phyloP scores from a whole-genome alignment of 2,888 invertebrate species.

The Drosophila rubida region DNA sequence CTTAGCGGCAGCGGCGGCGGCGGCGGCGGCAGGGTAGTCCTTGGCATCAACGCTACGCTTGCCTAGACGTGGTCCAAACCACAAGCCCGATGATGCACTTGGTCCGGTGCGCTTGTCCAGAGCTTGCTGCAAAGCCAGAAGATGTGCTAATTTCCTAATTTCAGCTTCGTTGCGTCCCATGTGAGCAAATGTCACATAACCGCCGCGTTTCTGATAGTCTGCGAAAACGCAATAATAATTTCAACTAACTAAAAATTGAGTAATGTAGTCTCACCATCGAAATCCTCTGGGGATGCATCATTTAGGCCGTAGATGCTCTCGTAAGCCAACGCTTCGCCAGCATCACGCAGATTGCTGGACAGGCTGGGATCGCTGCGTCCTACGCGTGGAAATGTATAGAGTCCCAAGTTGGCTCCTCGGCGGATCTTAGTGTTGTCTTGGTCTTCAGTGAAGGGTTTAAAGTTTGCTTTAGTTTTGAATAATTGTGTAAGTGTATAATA shows the following conservation, averaged over 20 bases:
- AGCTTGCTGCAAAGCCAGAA: constrained; percentile 82
- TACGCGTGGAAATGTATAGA: constrained; percentile 88
- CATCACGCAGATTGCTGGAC: constrained; percentile 67
- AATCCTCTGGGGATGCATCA: constrained; percentile 85
- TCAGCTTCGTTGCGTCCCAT: constrained; percentile 85
- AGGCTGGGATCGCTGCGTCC: constrained; percentile 86
- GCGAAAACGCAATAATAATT: background rate
- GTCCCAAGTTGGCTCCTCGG: constrained; percentile 87
- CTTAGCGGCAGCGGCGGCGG: constrained; percentile 28
- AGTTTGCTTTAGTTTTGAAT: background rate
- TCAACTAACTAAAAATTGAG: background rate
- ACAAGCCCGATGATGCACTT: constrained; percentile 86
- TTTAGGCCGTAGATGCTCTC: constrained; percentile 83
- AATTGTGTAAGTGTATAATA: background rate
- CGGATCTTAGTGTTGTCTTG: constrained; percentile 83
- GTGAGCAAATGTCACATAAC: constrained; percentile 85
- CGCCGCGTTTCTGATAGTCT: constrained; percentile 84
- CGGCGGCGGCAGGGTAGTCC: constrained; percentile 37
- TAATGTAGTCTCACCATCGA: constrained; percentile 84
- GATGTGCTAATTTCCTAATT: constrained; percentile 82
- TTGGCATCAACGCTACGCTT: constrained; percentile 82
- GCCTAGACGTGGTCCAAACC: constrained; percentile 90
- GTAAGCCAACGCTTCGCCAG: constrained; percentile 54
- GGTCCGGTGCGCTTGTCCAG: constrained; percentile 83
- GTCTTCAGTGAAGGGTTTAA: constrained; percentile 50